Base-by-base conservation (phyloP, 2,797 vertebrate species). In the Mormyrus proboscirostris region DNA sequence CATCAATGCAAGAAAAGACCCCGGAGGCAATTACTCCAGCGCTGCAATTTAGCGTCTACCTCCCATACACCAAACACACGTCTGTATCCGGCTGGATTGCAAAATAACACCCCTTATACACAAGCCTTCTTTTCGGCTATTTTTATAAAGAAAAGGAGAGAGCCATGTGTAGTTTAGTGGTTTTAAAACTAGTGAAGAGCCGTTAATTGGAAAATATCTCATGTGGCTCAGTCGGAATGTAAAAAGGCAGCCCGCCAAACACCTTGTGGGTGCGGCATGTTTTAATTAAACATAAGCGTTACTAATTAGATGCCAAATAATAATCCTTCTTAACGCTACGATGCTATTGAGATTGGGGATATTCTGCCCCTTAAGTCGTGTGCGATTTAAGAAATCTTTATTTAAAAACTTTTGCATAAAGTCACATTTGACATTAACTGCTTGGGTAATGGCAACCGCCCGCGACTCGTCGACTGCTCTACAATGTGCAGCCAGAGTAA, bases 261-360 rank as follows among this genome's bases (percentile, higher is more conserved):
- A 53, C 38, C 79, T 55, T 57, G 79, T 50, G 73, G 55, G 57
- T 73, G 65, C 44, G 57, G 76, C 76, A 79, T 79, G 29, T 87
- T 89, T 89, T 87, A 87, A 86, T 86, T 87, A 87, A 89, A 89
- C 25, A 89, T 83, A 41, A 88, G 65, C 50, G 29, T 65, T 49
- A 65, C 41, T 84, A 84, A 89, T 89, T 65, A 89, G 57, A 2
- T 50, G 55, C 88, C n/a, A 89, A 79, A 79, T 79, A 79, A 79
- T 79, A 47, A 47, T 79, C 76, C 76, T 44, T 47, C 38, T 79
- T 79, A 79, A 47, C 76, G 38, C 76, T 79, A 79, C 76, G 59
- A 25, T 38, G 83, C 50, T 86, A 49, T 55, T 14, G 22, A 57
- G 44, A 38, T 44, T 12, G 25, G 25, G 22, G 44, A 53, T 65